Evolutionary conservation across 2,888 invertebrate species (phyloP), one percentile per base, ranked within the genome.

Genomic region (Mythimna ferrago): DNA sequence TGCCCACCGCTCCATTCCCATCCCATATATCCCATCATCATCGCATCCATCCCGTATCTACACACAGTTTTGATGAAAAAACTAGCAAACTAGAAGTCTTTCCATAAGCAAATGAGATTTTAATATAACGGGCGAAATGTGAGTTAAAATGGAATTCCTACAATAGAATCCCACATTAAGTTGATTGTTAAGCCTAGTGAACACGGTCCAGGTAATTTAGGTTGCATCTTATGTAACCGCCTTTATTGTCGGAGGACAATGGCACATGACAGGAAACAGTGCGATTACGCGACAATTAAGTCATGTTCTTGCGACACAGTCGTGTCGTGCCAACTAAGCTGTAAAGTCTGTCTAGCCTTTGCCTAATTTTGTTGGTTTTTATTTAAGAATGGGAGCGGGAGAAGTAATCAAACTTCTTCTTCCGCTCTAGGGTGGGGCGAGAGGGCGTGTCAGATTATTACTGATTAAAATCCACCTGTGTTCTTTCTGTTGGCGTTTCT

Each of bases 211-310:
- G 70, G 76, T 82, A 78, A 89, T 88, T 86, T 78, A 86, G 91
- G 90, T 90, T 88, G 83, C 48, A 64, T 87, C 87, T 91, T 91
- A 92, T 89, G 90, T 91, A 92, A 92, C 87, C 68, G 62, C 82
- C 79, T 56, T 74, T 83, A 90, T 92, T 92, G 90, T 93, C 87
- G 84, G 88, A 86, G 89, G 88, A 92, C 91, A 92, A 91, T 91
- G 89, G 88, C 89, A 87, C 83, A 79, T 79, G 84, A 80, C 88
- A 89, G 92, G 89, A 92, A 92, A 87, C 84, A 72, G 82, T 81
- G 74, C 76, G 86, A 85, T 89, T 90, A 87, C 83, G 87, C 79
- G 85, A 87, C 88, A 88, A 89, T 89, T 89, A 89, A 87, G 80
- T 78, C 65, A 62, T 54, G 68, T 65, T 68, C 70, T 77, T 71